Evolutionary conservation across 1,140 invertebrate species (phyloP), one percentile per base, ranked within the genome.

Genomic region (Drosophila quadrilineata): DNA sequence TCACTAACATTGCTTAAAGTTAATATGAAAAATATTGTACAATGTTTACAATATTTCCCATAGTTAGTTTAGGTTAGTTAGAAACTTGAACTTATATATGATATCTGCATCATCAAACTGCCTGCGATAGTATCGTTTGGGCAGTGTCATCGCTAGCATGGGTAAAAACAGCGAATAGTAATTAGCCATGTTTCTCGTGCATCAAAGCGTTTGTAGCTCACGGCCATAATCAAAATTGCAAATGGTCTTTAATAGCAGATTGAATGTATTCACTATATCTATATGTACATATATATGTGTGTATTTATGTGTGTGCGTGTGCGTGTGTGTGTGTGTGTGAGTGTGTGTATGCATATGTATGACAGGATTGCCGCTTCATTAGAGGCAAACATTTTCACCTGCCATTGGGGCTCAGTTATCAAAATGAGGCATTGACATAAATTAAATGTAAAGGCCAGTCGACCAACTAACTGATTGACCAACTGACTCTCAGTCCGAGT

Each of bases 371-470:
- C 22, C 57, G 74, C 57, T 79, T 79, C 74, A 77, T 77, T 77
- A 77, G 74, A 58, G 50, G 16, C 48, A 53, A 65, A 75, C 60
- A 50, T 45, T 50, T 54, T 28, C 56, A 46, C 21, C 50, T 67
- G 64, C 41, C 21, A 14, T 12, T 48, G 43, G 59, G 67, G 14
- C 38, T n/a, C n/a, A 57, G 74, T 64, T 76, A 76, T 77, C 70
- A 73, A 76, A 76, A 79, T 76, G 50, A 79, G 52, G 69, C 75
- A 79, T 21, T 50, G 53, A 71, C 75, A 79, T 80, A 79, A 80
- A 79, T 80, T 80, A 79, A 79, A 60, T 62, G 59, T n/a, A 66
- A 65, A 62, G 49, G 17, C 48, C 66, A 69, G 36, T 57, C 31
- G 46, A 40, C 1, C 12, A 28, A 31, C 33, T 35, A 45, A 62